Conservation (phyloP, 2,113 vertebrate genomes). For the Lepus timidus region DNA sequence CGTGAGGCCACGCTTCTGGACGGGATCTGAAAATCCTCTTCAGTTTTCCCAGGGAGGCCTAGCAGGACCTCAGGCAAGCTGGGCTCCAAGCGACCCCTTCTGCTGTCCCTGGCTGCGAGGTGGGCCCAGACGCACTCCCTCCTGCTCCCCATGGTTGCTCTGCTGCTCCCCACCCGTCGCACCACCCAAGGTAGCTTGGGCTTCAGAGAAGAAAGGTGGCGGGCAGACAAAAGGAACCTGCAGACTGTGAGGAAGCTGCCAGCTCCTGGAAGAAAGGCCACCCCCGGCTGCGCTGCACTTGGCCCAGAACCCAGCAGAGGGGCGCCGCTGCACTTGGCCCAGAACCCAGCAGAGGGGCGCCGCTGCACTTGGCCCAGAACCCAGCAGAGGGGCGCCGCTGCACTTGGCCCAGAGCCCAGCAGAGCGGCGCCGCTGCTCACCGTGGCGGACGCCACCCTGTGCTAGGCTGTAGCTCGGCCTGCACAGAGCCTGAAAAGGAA, state of each 20-base stretch:
- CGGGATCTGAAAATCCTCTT: not conserved
- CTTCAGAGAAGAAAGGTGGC: slow-evolving; percentile 42
- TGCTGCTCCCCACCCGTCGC: not conserved
- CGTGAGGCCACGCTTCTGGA: not conserved
- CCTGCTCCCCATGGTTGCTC: not conserved
- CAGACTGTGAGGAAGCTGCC: slow-evolving; percentile 45
- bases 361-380: not conserved
- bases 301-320: slow-evolving; percentile 42
- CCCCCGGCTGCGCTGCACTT: not conserved
- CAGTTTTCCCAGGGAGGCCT: not conserved
- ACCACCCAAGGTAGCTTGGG: not conserved
- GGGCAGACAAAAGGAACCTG: slow-evolving; percentile 8
- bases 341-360: slow-evolving; percentile 1
- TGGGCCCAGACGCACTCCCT: not conserved
- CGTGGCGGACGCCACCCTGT: slow-evolving; percentile 47
- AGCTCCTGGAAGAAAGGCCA: slow-evolving; percentile 62
- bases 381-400: not conserved
- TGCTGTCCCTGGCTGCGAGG: not conserved
- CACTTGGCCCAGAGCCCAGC: slow-evolving; percentile 8
- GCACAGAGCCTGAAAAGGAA: slow-evolving; percentile 77
- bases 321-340: not conserved
- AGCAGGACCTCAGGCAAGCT: not conserved
- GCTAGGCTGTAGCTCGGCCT: slow-evolving; percentile 62
- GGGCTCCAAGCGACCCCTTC: not conserved
- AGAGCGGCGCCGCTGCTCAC: slow-evolving; percentile 19